Evolutionary conservation across 2,888 invertebrate species (phyloP).

Genomic region (Macrophya annulata): DNA sequence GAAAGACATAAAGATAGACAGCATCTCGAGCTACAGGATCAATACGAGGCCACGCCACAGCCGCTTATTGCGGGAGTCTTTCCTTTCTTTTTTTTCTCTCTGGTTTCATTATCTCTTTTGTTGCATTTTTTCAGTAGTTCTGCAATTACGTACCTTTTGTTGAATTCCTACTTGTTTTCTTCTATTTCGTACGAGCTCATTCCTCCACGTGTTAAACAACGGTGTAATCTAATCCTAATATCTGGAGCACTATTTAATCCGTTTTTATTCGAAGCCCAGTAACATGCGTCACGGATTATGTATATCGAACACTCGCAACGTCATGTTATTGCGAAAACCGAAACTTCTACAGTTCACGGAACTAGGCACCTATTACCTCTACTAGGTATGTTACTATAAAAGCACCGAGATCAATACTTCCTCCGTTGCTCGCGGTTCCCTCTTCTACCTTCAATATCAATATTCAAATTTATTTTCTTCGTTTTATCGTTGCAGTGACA

Average conservation of each 20-base stretch:
- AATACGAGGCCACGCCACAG: slow-evolving; percentile 48
- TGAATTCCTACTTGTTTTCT: background rate
- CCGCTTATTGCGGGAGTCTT: slow-evolving; percentile 38
- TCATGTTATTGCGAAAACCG: slow-evolving; percentile 16
- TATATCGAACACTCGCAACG: background rate
- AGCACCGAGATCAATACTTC: slow-evolving; percentile 44
- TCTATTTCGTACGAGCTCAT: background rate
- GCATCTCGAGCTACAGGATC: slow-evolving; percentile 49
- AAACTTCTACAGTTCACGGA: slow-evolving; percentile 26
- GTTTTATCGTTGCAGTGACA: background rate
- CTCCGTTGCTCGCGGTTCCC: slow-evolving; percentile 13
- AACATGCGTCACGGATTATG: slow-evolving; percentile 19
- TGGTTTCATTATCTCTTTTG: slow-evolving; percentile 1
- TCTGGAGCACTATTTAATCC: slow-evolving; percentile 54
- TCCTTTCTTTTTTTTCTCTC: background rate
- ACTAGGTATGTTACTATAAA: slow-evolving; percentile 32
- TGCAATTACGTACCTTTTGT: slow-evolving; percentile 32
- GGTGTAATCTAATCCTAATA: slow-evolving; percentile 4
- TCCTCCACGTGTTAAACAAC: slow-evolving; percentile 1
- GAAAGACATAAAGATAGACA: slow-evolving; percentile 48
- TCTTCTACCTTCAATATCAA: slow-evolving; percentile 32
- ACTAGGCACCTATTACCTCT: slow-evolving; percentile 39
- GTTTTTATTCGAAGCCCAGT: slow-evolving; percentile 77
- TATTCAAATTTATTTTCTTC: slow-evolving; percentile 15
- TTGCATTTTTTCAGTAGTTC: slow-evolving; percentile 1